Evolutionary conservation across 2,113 vertebrate species (phyloP), one percentile per base, ranked within the genome.

Genomic region (Ornithorhynchus anatinus): DNA sequence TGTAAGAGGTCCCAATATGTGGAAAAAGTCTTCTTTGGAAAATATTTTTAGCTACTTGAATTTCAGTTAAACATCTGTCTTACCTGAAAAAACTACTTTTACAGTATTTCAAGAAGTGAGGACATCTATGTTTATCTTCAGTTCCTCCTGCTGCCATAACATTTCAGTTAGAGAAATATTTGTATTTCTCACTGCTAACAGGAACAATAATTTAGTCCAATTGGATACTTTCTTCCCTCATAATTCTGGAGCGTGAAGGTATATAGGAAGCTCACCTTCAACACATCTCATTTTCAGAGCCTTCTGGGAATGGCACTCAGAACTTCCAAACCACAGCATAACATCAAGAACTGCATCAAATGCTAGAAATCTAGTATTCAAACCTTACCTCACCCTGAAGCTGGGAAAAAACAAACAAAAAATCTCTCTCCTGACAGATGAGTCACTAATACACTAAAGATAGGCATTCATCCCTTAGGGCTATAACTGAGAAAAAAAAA

Each of bases 261-360:
- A n/a, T n/a, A n/a, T 22, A 50, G 52, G 56, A 17, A 48, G 48
- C 10, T 23, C 32, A 37, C 35, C 27, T 59, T 58, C 29, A 29
- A n/a, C 19, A 59, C 9, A 11, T 59, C 60, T 2, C 32, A 17
- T 13, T 68, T 60, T 36, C 33, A 77, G 61, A 71, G 33, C 23
- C 59, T 84, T 45, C 60, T 54, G 33, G 29, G 37, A 59, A 70
- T 77, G 23, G 31, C 32, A 70, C 45, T 69, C 65, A 43, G 60
- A 61, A 66, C 38, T 10, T 19, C 10, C 27, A 38, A 13, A 62
- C 38, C 9, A 57, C 14, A n/a, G 51, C 38, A 61, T 4, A 39
- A 7, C 33, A 8, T 25, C 63, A 67, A 17, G 29, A 35, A 52
- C 61, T 50, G 25, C 27, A 50, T 48, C 19, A 70, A 58, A 69